A percentile compares a stretch with the other conserved stretches of the same genome.
Conservation (phyloP, 2,888 invertebrate genomes). For the Blastobasis adustella region DNA sequence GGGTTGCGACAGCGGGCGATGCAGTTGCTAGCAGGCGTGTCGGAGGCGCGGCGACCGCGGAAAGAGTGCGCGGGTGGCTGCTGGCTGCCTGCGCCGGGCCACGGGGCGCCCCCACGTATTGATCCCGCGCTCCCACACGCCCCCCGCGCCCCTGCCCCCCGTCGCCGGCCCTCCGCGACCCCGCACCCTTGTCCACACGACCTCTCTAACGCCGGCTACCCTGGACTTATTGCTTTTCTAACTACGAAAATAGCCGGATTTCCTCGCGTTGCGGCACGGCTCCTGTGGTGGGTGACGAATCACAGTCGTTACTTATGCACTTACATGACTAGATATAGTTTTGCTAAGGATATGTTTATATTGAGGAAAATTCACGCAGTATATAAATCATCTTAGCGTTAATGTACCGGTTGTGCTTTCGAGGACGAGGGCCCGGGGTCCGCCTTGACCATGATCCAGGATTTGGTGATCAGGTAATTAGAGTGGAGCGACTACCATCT, state of each 20-base stretch:
- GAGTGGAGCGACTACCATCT: too few relatives aligned
- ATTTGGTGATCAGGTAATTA: too few relatives aligned
- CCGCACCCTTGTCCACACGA: slow-evolving; percentile 21
- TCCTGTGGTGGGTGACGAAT: slow-evolving; percentile 21
- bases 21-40: too few relatives aligned
- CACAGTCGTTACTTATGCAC: not conserved
- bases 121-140: slow-evolving; percentile 39
- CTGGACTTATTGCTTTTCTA: slow-evolving; percentile 56
- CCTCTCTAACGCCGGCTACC: slow-evolving; percentile 49
- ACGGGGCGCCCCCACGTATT: slow-evolving; percentile 29
- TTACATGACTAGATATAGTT: too few relatives aligned
- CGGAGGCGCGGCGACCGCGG: slow-evolving; percentile 27
- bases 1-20: too few relatives aligned
- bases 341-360: too few relatives aligned
- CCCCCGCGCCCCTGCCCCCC: slow-evolving; percentile 39
- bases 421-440: too few relatives aligned
- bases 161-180: slow-evolving; percentile 36
- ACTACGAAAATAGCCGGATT: slow-evolving; percentile 52
- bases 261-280: slow-evolving; percentile 31
- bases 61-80: slow-evolving; percentile 26
- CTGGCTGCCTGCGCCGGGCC: too few relatives aligned
- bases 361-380: too few relatives aligned
- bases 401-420: too few relatives aligned
- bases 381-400: too few relatives aligned
- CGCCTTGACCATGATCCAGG: too few relatives aligned